Percentiles rank a stretch among this genome's conserved stretches.
Evolutionary conservation across 2,888 invertebrate species (phyloP).

Genomic region (Diaphora mendica): DNA sequence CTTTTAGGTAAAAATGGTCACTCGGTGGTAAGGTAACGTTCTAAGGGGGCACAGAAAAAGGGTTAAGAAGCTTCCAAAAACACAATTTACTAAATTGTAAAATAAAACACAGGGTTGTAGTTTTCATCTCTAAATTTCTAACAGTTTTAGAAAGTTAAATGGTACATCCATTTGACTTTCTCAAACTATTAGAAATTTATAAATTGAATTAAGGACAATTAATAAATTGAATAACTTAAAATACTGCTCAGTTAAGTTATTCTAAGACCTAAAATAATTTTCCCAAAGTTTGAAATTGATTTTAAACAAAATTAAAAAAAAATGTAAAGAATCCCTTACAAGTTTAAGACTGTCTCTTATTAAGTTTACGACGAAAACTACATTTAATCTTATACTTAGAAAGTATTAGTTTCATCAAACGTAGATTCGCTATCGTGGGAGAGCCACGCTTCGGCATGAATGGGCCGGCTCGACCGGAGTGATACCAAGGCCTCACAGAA

Average conservation of each 20-base stretch:
- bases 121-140: background rate
- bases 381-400: background rate
- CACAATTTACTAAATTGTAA: background rate
- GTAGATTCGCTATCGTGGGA: no score
- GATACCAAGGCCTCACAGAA: no score
- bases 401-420: slow-evolving; percentile 31
- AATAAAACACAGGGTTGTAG: background rate
- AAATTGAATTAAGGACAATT: background rate
- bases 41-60: no score
- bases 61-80: no score
- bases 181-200: no score
- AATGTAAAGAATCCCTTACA: background rate
- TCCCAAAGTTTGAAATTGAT: no score
- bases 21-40: no score
- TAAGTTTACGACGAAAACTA: background rate
- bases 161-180: no score
- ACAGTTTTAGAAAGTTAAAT: background rate
- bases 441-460: no score
- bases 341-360: background rate
- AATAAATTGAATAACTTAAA: background rate
- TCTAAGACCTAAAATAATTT: background rate
- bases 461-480: no score
- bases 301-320: no score
- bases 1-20: no score
- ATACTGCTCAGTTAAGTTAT: background rate